A percentile compares a stretch with the other conserved stretches of the same genome.
These are phyloP conservation scores for Pyrocephalus nanus DNA, from an alignment of 2,797 vertebrate genomes.

Conservation along the genomic window DNA sequence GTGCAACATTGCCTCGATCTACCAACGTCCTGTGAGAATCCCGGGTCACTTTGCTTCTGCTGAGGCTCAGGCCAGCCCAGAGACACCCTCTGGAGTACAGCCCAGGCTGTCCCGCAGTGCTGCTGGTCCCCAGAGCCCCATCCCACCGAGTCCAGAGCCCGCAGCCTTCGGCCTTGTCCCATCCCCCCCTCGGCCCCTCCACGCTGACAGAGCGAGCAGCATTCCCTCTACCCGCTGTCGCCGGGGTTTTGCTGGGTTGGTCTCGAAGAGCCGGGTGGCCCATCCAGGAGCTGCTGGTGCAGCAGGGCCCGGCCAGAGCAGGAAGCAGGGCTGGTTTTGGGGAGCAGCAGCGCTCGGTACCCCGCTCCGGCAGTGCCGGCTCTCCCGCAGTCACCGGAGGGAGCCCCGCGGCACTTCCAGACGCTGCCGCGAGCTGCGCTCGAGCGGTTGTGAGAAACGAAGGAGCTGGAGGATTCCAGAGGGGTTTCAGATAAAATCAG, in stretches of 20 bases:
- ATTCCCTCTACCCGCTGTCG: neutral
- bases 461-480: neutral
- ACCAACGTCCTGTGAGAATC: neutral
- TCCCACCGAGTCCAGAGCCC: neutral
- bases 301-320: neutral
- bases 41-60: fast-evolving
- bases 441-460: fast-evolving
- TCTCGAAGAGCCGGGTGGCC: fast-evolving
- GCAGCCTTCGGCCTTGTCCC: neutral
- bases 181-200: neutral
- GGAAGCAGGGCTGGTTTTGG: fast-evolving
- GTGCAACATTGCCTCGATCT: neutral
- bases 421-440: fast-evolving
- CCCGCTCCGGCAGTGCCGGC: fast-evolving
- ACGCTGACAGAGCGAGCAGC: fast-evolving
- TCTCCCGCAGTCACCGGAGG: neutral
- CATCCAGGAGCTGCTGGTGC: neutral
- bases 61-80: fast-evolving
- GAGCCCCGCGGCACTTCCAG: neutral
- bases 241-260: neutral
- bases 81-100: fast-evolving
- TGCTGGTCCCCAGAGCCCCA: neutral
- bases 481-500: neutral
- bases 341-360: fast-evolving
- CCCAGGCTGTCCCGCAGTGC: fast-evolving